phyloP scores from a whole-genome alignment of 1,140 invertebrate genomes.

The Halesus radiatus region DNA sequence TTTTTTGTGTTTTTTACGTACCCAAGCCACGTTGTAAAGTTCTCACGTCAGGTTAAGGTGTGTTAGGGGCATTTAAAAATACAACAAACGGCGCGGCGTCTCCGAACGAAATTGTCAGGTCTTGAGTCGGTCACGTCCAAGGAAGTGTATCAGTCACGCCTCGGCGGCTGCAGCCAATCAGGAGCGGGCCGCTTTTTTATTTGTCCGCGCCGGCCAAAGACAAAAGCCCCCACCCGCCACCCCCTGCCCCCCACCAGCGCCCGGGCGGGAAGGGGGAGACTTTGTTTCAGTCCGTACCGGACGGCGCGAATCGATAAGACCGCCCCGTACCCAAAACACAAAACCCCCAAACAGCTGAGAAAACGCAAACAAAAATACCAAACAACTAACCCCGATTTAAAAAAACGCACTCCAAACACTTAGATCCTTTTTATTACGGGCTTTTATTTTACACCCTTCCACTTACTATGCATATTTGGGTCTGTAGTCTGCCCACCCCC shows the following conservation, averaged over 20 bases:
- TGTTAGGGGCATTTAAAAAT: not conserved
- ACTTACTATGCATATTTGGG: slow-evolving; percentile 19
- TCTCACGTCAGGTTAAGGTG: not conserved
- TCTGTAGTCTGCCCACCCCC: not conserved
- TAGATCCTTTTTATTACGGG: not conserved
- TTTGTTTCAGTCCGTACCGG: slow-evolving; percentile 58
- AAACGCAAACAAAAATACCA: slow-evolving; percentile 3
- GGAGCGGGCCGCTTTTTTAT: slow-evolving; percentile 51
- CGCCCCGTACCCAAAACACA: slow-evolving; percentile 56
- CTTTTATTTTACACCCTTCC: slow-evolving; percentile 16
- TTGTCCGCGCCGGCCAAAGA: slow-evolving; percentile 50
- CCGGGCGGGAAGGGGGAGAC: slow-evolving; percentile 35
- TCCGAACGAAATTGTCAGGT: not conserved
- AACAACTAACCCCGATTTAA: slow-evolving; percentile 56
- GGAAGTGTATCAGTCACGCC: slow-evolving; percentile 42
- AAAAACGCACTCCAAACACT: slow-evolving; percentile 1
- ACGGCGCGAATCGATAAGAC: slow-evolving; percentile 68
- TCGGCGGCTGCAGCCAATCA: slow-evolving; percentile 49
- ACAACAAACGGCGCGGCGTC: not conserved
- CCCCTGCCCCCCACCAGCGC: slow-evolving; percentile 59
- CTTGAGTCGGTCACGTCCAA: slow-evolving; percentile 20
- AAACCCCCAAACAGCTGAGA: slow-evolving; percentile 53
- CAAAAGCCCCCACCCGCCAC: slow-evolving; percentile 59
- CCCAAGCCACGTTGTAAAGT: not conserved
- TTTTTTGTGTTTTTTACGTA: not conserved